Percentiles rank a stretch among this genome's conserved stretches.
Evolutionary conservation across 2,888 invertebrate genomes (phyloP).

Genomic region (Drosophila quinaria): DNA sequence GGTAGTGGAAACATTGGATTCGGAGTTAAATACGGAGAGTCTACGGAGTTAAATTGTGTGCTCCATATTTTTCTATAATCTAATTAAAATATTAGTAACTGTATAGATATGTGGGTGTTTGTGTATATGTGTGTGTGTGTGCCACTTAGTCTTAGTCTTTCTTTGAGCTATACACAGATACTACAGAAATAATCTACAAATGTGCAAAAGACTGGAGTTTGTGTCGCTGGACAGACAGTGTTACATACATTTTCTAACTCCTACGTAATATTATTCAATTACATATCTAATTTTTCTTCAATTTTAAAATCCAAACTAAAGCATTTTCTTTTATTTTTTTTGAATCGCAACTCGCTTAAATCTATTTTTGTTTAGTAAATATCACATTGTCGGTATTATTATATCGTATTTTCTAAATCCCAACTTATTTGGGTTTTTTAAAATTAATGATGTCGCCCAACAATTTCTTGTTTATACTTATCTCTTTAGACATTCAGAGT

Average conservation of each 20-base stretch:
- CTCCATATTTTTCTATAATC: neutral
- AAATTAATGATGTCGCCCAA: too few species aligned
- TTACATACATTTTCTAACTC: neutral
- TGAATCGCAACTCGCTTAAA: neutral
- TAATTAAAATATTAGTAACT: constrained; percentile 4
- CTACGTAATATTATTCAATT: neutral
- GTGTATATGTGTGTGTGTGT: neutral
- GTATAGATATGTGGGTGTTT: neutral
- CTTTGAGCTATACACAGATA: neutral
- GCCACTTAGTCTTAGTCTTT: neutral
- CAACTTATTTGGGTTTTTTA: neutral
- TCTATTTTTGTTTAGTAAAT: neutral
- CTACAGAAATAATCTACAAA: constrained; percentile 1
- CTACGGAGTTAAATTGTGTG: neutral
- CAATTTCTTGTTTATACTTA: neutral
- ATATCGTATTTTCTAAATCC: neutral
- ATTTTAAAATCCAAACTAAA: neutral
- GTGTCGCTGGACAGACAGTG: neutral
- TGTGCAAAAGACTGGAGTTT: neutral
- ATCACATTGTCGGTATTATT: too few species aligned
- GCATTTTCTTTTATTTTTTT: neutral
- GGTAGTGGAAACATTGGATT: constrained; percentile 2
- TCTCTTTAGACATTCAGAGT: neutral
- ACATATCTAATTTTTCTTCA: neutral
- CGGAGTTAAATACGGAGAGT: neutral